These are phyloP conservation scores for Dromiciops gliroides DNA, from an alignment of 2,113 vertebrate species.

Conservation along the genomic window DNA sequence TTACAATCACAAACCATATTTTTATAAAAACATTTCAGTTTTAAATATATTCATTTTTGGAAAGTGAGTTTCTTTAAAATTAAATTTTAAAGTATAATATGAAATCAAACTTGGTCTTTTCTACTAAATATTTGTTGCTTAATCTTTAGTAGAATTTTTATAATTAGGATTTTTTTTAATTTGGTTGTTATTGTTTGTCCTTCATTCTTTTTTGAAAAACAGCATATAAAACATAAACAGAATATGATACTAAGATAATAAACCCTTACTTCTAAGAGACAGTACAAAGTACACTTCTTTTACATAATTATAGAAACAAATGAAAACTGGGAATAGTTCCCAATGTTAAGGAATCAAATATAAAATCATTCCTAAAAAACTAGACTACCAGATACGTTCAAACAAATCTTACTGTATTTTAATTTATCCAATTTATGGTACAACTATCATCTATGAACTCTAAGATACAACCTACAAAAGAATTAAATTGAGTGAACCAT, in stretches of 20 bases:
- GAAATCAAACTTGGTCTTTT: too few relatives aligned
- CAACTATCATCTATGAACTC: conserved; percentile 30
- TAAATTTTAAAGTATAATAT: not conserved
- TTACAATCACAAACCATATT: not conserved
- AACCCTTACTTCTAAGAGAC: conserved; percentile 45
- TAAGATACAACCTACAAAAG: conserved; percentile 8
- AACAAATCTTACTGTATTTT: conserved; percentile 27
- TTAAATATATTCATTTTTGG: not conserved
- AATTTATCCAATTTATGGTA: conserved; percentile 24
- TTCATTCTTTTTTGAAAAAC: not conserved
- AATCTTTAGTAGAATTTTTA: not conserved
- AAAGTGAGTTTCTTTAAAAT: not conserved
- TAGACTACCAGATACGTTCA: not conserved
- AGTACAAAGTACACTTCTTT: conserved; percentile 18
- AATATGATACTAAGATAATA: not conserved
- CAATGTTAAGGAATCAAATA: conserved; percentile 28
- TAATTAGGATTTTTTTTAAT: too few relatives aligned
- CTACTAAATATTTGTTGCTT: not conserved
- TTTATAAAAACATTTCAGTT: not conserved
- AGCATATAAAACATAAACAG: not conserved
- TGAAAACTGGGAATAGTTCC: conserved; percentile 13
- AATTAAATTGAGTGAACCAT: not conserved
- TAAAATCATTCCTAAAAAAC: conserved; percentile 16
- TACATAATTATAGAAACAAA: conserved; percentile 48
- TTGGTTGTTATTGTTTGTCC: too few relatives aligned